These are phyloP conservation scores for Palythoa grandiflora DNA, from an alignment of 92 coral and sea anemone species.

Conservation along the genomic window DNA sequence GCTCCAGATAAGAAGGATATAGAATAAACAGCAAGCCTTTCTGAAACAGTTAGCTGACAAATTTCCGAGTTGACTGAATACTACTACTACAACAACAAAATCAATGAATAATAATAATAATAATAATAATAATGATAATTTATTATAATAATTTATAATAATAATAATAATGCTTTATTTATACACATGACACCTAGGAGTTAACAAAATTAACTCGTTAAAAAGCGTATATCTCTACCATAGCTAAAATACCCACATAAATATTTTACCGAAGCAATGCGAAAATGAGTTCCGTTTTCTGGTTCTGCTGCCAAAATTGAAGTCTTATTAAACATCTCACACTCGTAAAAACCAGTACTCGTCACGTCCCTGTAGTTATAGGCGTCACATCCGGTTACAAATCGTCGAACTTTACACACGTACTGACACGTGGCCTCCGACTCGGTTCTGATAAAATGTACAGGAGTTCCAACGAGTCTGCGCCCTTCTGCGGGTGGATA, in stretches of 20 bases:
- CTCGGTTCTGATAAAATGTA: neutral
- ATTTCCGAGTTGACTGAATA: no score
- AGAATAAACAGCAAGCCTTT: no score
- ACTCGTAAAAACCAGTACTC: neutral
- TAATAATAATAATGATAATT: no score
- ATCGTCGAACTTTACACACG: neutral
- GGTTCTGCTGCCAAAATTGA: neutral
- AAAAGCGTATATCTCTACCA: neutral
- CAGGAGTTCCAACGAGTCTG: neutral
- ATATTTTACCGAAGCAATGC: neutral
- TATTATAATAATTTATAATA: no score
- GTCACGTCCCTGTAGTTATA: neutral
- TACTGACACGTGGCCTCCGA: neutral
- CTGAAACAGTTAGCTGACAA: no score
- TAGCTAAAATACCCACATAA: neutral
- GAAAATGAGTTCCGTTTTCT: neutral
- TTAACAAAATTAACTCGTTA: no score
- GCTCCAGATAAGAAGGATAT: no score
- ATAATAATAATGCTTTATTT: no score
- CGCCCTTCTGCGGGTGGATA: neutral
- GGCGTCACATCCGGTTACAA: neutral
- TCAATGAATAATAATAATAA: no score
- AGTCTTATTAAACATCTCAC: neutral
- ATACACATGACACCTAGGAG: neutral
- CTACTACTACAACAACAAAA: no score